Evolutionary conservation across 2,797 vertebrate genomes (phyloP).

Genomic region (Dendrocincla fuliginosa): DNA sequence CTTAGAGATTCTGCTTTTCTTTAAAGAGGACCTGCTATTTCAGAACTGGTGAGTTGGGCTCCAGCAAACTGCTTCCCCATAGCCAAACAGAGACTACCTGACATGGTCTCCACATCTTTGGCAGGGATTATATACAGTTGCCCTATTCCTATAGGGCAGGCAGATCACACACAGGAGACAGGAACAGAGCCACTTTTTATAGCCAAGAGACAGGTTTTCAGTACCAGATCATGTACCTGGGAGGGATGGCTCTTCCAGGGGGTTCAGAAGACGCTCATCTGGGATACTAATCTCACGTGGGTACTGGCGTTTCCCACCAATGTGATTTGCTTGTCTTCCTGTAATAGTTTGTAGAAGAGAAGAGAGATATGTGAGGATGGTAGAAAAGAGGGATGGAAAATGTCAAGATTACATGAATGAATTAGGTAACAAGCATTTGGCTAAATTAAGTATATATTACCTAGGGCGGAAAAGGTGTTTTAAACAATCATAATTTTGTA

Average conservation of each 20-base stretch:
- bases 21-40: not conserved
- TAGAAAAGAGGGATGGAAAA: not conserved
- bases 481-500: not conserved
- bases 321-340: slow-evolving; percentile 47
- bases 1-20: not conserved
- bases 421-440: not conserved
- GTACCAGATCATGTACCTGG: slow-evolving; percentile 76
- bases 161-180: not conserved
- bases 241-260: slow-evolving; percentile 83
- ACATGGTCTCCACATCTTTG: not conserved
- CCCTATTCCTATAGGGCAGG: not conserved
- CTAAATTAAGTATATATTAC: not conserved
- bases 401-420: not conserved
- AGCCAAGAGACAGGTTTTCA: not conserved
- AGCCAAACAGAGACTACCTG: not conserved
- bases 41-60: not conserved
- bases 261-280: slow-evolving; percentile 79
- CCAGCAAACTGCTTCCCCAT: not conserved
- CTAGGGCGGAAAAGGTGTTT: not conserved
- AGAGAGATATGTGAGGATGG: not conserved
- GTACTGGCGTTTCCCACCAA: slow-evolving; percentile 57
- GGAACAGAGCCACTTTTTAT: not conserved
- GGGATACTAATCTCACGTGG: slow-evolving; percentile 41
- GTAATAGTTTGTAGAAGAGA: not conserved
- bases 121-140: not conserved